phyloP scores from a whole-genome alignment of 2,888 invertebrate genomes.

The Anoncus sp. region DNA sequence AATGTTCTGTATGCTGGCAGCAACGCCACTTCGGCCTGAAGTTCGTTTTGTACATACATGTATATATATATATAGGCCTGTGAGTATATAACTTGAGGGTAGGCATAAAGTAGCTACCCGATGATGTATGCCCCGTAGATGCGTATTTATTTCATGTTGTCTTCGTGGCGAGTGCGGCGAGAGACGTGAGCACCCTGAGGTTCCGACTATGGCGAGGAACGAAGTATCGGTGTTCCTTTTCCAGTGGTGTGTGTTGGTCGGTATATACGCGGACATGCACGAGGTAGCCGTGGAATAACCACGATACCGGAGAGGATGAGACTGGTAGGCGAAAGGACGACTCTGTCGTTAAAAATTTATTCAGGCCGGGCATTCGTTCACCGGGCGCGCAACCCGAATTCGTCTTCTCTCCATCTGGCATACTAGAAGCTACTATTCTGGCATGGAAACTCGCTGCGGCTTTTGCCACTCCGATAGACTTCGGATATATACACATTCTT shows the following conservation, averaged over 20 bases:
- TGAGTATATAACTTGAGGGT: constrained; percentile 24
- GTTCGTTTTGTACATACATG: constrained; percentile 7
- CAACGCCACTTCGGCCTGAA: constrained; percentile 33
- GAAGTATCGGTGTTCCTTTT: constrained; percentile 14
- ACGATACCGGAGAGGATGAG: constrained; percentile 7
- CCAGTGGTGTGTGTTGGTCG: constrained; percentile 33
- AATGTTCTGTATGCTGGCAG: constrained; percentile 66
- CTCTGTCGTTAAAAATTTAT: constrained; percentile 61
- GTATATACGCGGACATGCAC: constrained; percentile 16
- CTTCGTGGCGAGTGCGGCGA: constrained; percentile 55
- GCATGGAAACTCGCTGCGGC: constrained; percentile 50
- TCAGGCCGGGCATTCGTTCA: constrained; percentile 50
- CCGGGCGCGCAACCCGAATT: constrained; percentile 54
- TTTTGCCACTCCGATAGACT: constrained; percentile 46
- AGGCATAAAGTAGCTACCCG: constrained; percentile 66
- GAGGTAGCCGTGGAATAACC: constrained; percentile 24
- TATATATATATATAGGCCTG: neutral
- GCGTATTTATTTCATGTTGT: constrained; percentile 67
- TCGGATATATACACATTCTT: constrained; percentile 5
- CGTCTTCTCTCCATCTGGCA: constrained; percentile 50
- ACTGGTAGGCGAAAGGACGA: constrained; percentile 31
- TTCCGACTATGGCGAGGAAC: constrained; percentile 15
- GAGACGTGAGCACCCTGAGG: constrained; percentile 25
- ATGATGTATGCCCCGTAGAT: constrained; percentile 61
- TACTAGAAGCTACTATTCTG: neutral